phyloP scores from a whole-genome alignment of 2,888 invertebrate genomes.

The Leptopterna dolabrata region DNA sequence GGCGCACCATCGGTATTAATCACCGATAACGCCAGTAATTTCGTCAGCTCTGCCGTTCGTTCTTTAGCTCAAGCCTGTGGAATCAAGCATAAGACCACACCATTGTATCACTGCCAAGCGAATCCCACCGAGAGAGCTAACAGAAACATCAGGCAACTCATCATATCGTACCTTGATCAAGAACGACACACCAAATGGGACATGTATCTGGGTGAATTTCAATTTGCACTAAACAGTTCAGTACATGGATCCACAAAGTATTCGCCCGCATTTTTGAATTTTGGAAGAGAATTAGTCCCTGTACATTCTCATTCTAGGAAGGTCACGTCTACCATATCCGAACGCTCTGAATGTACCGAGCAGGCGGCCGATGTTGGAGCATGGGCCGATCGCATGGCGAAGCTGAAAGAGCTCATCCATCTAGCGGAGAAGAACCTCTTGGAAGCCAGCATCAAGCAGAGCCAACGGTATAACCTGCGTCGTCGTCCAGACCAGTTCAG shows the following conservation, averaged over 20 bases:
- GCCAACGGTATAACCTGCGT: constrained; percentile 36
- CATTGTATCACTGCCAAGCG: constrained; percentile 64
- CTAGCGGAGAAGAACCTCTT: constrained; percentile 19
- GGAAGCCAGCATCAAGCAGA: neutral
- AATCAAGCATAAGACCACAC: constrained; percentile 57
- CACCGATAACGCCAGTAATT: constrained; percentile 40
- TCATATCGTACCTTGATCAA: constrained; percentile 61
- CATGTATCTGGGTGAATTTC: constrained; percentile 58
- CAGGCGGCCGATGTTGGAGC: neutral
- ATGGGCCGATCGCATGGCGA: constrained; percentile 5
- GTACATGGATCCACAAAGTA: constrained; percentile 56
- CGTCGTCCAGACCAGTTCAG: neutral
- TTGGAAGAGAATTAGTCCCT: constrained; percentile 25
- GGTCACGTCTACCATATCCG: neutral
- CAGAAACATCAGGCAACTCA: constrained; percentile 64
- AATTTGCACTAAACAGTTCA: constrained; percentile 58
- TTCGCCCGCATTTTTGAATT: constrained; percentile 48
- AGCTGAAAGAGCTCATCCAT: constrained; percentile 13
- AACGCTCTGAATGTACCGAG: neutral
- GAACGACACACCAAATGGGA: constrained; percentile 58
- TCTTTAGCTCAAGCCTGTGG: constrained; percentile 50
- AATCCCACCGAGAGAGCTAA: constrained; percentile 66
- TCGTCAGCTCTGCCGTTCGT: constrained; percentile 19
- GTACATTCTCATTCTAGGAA: constrained; percentile 9
- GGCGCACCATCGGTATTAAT: constrained; percentile 14